These are phyloP conservation scores for Pelodiscus sinensis DNA, from an alignment of 2,113 vertebrate genomes.

Conservation along the genomic window DNA sequence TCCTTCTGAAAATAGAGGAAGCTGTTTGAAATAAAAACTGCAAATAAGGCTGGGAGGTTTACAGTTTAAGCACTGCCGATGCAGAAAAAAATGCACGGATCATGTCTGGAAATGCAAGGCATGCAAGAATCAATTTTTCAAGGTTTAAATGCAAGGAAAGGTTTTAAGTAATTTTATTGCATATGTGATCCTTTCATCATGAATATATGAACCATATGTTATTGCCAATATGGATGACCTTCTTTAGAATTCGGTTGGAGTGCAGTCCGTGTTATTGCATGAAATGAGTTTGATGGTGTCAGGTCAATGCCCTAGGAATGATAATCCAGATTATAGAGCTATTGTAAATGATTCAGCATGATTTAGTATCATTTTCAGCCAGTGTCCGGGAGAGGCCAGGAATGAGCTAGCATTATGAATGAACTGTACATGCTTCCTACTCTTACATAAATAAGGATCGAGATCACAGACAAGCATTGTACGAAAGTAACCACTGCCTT, in stretches of 20 bases:
- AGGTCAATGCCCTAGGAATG: constrained; percentile 48
- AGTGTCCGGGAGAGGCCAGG: constrained; percentile 73
- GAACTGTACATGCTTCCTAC: constrained; percentile 49
- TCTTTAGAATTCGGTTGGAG: constrained; percentile 5
- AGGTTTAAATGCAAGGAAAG: constrained; percentile 22
- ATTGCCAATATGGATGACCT: constrained; percentile 29
- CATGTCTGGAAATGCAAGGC: neutral
- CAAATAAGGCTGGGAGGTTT: neutral
- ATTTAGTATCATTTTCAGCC: constrained; percentile 71
- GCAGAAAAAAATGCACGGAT: neutral
- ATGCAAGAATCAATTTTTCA: neutral
- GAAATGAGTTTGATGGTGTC: constrained; percentile 43
- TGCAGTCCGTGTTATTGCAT: constrained; percentile 26
- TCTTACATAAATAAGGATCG: constrained; percentile 30
- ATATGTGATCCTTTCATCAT: neutral
- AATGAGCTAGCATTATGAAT: constrained; percentile 60
- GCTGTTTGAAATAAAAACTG: constrained; percentile 37
- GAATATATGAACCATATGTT: constrained; percentile 8
- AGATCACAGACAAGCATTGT: constrained; percentile 1
- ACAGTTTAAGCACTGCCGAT: neutral
- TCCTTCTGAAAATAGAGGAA: constrained; percentile 38
- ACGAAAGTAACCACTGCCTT: constrained; percentile 23
- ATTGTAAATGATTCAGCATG: constrained; percentile 56
- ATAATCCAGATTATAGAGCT: constrained; percentile 61
- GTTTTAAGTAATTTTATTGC: constrained; percentile 38